A percentile compares a stretch with the other conserved stretches of the same genome.
Conservation (phyloP, 2,797 vertebrate genomes). For the Scleropages formosus region DNA sequence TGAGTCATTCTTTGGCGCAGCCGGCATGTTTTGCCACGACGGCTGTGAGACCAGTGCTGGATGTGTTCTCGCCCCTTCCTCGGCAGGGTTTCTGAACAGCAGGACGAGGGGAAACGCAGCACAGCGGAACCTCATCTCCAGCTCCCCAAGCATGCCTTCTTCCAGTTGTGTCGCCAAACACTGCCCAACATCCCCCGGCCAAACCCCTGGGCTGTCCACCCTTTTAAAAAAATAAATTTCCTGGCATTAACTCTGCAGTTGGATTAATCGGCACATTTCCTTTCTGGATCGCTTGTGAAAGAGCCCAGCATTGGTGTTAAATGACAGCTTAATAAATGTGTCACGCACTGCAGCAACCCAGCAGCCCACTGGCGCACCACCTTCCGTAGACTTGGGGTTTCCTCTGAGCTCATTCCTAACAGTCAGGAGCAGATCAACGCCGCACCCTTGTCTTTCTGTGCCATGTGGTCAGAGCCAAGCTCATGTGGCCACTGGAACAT, state of each 20-base stretch:
- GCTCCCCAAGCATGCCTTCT: too few species aligned
- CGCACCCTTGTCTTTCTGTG: not conserved
- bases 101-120: not conserved
- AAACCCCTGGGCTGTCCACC: too few species aligned
- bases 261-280: not conserved
- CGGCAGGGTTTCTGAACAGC: slow-evolving; percentile 10
- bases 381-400: too few species aligned
- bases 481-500: not conserved
- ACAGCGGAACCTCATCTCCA: not conserved
- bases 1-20: not conserved
- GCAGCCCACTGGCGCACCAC: too few species aligned
- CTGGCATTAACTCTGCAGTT: not conserved
- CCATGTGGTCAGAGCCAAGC: not conserved
- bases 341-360: too few species aligned
- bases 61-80: not conserved
- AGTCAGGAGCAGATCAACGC: not conserved
- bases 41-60: not conserved
- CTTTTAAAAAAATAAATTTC: not conserved
- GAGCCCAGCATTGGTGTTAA: not conserved
- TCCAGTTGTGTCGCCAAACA: too few species aligned
- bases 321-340: slow-evolving; percentile 5
- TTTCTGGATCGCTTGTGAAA: slow-evolving; percentile 5
- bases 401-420: not conserved
- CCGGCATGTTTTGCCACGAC: not conserved
- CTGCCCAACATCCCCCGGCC: too few species aligned